Percentiles rank a stretch among this genome's conserved stretches.
phyloP scores from a whole-genome alignment of 2,797 vertebrate genomes.

The Xiphorhynchus erythropygius region DNA sequence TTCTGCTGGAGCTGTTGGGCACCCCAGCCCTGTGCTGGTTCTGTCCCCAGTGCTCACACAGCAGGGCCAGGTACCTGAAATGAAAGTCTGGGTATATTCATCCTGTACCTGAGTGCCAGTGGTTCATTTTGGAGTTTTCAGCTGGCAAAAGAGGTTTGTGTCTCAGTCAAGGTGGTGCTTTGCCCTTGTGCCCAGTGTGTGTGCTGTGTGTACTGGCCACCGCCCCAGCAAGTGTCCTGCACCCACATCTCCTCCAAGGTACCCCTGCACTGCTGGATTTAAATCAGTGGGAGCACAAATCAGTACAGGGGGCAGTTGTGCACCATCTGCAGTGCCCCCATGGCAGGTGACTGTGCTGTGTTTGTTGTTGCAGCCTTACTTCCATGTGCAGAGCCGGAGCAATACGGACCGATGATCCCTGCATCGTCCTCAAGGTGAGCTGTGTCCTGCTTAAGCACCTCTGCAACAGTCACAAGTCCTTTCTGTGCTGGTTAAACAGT shows the following conservation, averaged over 20 bases:
- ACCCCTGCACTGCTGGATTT: background rate
- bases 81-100: background rate
- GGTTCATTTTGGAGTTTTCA: background rate
- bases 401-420: constrained; percentile 91
- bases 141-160: background rate
- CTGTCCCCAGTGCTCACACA: background rate
- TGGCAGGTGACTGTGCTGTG: background rate
- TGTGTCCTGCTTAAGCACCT: background rate
- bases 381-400: constrained; percentile 99
- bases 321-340: background rate
- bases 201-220: background rate
- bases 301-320: background rate
- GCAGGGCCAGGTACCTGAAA: background rate
- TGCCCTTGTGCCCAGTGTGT: background rate
- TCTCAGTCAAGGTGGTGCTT: background rate
- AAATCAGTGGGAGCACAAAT: background rate
- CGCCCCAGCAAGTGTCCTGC: background rate
- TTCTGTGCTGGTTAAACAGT: background rate
- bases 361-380: constrained; percentile 87
- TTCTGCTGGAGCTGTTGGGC: background rate
- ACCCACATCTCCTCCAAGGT: background rate
- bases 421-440: constrained; percentile 91
- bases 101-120: background rate
- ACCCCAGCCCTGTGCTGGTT: background rate
- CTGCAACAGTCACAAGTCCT: background rate